Base-by-base conservation (phyloP, 2,888 invertebrate species). In the Oscheius onirici region DNA sequence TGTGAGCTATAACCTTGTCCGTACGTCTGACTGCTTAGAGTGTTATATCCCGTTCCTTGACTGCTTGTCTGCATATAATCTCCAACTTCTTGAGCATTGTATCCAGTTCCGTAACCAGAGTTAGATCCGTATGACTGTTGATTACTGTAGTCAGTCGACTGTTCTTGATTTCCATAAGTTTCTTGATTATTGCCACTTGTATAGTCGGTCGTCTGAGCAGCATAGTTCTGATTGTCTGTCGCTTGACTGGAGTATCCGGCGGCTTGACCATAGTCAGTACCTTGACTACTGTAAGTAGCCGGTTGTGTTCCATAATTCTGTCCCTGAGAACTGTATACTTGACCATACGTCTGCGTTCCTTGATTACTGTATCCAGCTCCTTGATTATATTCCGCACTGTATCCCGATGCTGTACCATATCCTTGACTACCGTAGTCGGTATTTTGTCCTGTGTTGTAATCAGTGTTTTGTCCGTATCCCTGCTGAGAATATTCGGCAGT, bases 391-490 rank as follows among this genome's bases (percentile, higher is more conserved):
- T 41, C 58, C 17, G 40, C 20, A 6, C 52, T 17, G 20, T 46
- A 46, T 8, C 55, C 55, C 3, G 34, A 34, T 6, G 34, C 10
- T 10, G 17, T 49, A 3, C 49, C 22, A 22, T 49, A 49, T 60
- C 43, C 60, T 43, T 41, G 60, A 20, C 43, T 60, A 60, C 43
- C 43, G 43, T 60, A 60, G 43, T 60, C 60, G 10, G 43, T 20
- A 20, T 22, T 10, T 2, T 49, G 49, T 6, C 46, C 46, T 46
- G 46, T 13, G 13, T 46, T 46, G 15, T 49, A 22, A 17, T 49
- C 22, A 17, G 20, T 49, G 49, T 17, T 20, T 10, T 17, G 20
- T 49, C 46, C 46, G 5, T 17, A n/a, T 46, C 13, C 46, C 13
- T 46, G 46, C 17, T n/a, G 46, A n/a, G 46, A 15, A 3, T 46